Evolutionary conservation across 2,113 vertebrate species (phyloP).

Genomic region (Spheniscus mendiculus): DNA sequence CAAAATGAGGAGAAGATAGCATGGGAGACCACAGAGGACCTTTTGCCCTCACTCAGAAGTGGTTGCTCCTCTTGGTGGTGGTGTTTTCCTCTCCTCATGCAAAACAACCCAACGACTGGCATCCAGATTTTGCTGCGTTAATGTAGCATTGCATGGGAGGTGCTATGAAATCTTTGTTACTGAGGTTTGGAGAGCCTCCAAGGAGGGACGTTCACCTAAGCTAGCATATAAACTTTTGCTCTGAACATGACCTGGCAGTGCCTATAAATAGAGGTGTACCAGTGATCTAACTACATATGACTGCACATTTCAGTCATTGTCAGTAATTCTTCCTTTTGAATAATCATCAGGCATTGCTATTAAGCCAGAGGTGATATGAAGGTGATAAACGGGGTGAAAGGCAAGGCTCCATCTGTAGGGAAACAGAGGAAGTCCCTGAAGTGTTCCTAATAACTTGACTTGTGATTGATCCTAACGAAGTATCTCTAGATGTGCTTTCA

Average conservation of each 20-base stretch:
- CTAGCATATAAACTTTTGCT: background rate
- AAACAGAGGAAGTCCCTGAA: background rate
- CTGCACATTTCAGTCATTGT: background rate
- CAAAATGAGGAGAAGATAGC: background rate
- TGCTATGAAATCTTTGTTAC: background rate
- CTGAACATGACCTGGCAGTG: background rate
- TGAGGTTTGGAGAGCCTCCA: background rate
- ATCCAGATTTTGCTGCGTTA: background rate
- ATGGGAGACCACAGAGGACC: background rate
- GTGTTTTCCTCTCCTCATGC: background rate
- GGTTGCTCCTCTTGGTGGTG: background rate
- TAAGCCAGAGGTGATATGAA: background rate
- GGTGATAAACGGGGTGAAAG: background rate
- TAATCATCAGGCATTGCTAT: fast-evolving
- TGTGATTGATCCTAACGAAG: background rate
- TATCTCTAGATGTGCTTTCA: background rate
- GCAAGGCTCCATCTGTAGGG: background rate
- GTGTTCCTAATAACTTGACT: background rate
- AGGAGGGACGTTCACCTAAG: background rate
- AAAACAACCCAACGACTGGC: background rate
- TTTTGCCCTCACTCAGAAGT: background rate
- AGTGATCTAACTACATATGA: background rate
- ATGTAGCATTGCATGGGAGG: background rate
- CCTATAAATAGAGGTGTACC: background rate
- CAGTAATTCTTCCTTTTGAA: background rate